A percentile compares a stretch with the other conserved stretches of the same genome.
phyloP scores from a whole-genome alignment of 2,113 vertebrate species.

The Paratilapia polleni region DNA sequence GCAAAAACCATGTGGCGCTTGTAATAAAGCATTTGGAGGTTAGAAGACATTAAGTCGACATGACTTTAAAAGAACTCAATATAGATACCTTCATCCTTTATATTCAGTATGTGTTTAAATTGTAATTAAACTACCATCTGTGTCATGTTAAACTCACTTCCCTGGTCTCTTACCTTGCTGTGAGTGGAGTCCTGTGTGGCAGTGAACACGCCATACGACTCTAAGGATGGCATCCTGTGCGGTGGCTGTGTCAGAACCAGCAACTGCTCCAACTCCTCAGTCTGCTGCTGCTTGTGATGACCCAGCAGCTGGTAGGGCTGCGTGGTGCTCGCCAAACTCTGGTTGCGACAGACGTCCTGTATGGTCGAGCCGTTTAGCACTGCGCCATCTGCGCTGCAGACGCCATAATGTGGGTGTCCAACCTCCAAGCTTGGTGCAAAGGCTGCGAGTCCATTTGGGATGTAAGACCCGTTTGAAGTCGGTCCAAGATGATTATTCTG shows the following conservation, averaged over 20 bases:
- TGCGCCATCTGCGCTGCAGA: neutral
- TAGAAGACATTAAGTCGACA: too few species aligned
- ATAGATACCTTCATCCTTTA: too few species aligned
- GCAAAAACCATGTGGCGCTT: too few species aligned
- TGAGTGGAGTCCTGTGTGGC: slow-evolving; percentile 34
- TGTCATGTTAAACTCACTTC: neutral
- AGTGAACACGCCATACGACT: slow-evolving; percentile 56
- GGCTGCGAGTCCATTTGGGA: slow-evolving; percentile 23
- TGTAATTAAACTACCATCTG: neutral
- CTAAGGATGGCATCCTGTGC: slow-evolving; percentile 35
- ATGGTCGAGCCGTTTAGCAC: neutral
- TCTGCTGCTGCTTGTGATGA: slow-evolving; percentile 45
- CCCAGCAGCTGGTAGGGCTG: slow-evolving; percentile 39
- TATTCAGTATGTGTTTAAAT: too few species aligned
- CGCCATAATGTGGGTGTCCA: slow-evolving; percentile 18
- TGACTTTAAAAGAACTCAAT: too few species aligned
- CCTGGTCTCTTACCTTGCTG: slow-evolving; percentile 66
- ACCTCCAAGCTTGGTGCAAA: neutral
- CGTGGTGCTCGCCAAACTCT: neutral
- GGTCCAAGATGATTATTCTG: slow-evolving; percentile 12
- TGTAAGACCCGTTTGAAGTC: neutral
- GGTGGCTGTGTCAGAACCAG: slow-evolving; percentile 56
- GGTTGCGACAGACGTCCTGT: slow-evolving; percentile 33
- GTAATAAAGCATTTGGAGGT: too few species aligned
- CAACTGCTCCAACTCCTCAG: slow-evolving; percentile 64